A percentile compares a stretch with the other conserved stretches of the same genome.
Conservation (phyloP, 2,888 invertebrate genomes). For the Callosobruchus maculatus region DNA sequence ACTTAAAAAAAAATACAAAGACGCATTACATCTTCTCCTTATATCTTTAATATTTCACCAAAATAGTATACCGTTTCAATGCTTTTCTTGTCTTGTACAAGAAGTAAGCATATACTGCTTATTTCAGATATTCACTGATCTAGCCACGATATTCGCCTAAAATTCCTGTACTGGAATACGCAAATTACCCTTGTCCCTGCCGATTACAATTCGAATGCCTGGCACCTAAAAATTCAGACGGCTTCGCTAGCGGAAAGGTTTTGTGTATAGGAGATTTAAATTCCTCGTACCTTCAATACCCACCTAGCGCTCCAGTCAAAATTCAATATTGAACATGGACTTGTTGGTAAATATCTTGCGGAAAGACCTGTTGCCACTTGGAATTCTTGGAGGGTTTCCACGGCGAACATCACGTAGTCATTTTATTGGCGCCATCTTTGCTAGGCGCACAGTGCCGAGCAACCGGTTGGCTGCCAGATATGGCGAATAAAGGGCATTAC, state of each 20-base stretch:
- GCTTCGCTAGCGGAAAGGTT: not conserved
- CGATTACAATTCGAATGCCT: not conserved
- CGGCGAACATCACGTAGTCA: conserved; percentile 43
- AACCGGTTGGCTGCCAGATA: conserved; percentile 34
- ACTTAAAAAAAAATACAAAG: no score
- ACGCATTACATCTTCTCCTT: no score
- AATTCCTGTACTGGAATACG: not conserved
- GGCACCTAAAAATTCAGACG: not conserved
- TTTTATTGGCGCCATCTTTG: conserved; percentile 47
- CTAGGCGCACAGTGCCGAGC: conserved; percentile 31
- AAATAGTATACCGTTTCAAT: no score
- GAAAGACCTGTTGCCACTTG: conserved; percentile 45
- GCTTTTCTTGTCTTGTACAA: no score
- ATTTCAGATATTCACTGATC: no score
- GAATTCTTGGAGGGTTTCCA: conserved; percentile 41
- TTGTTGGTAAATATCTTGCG: conserved; percentile 36
- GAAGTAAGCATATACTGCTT: no score
- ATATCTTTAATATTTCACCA: no score
- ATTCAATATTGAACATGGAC: conserved; percentile 39
- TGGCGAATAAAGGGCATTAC: not conserved
- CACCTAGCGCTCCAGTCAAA: conserved; percentile 33
- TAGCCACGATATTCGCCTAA: not conserved
- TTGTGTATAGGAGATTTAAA: conserved; percentile 17
- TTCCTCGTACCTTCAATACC: conserved; percentile 17
- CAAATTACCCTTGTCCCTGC: not conserved